A percentile compares a stretch with the other conserved stretches of the same genome.
phyloP scores from a whole-genome alignment of 1,140 invertebrate species.

The Sycophila sp. region DNA sequence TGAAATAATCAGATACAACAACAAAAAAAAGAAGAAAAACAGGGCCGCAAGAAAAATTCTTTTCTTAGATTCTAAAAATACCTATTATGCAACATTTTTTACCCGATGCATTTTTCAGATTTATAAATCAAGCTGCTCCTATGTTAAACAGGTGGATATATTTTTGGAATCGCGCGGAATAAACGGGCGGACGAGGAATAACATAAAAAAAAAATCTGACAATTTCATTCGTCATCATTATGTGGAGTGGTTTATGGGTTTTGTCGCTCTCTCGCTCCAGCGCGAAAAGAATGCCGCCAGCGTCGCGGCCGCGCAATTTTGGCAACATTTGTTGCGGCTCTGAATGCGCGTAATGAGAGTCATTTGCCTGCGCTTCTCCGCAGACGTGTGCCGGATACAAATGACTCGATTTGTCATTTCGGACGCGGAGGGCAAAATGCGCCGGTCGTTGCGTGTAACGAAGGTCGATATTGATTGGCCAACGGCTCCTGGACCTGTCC shows the following conservation, averaged over 20 bases:
- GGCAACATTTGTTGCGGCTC: slow-evolving; percentile 35
- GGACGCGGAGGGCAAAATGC: background rate
- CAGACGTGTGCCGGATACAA: slow-evolving; percentile 36
- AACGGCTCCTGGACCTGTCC: background rate
- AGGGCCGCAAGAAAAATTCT: no score
- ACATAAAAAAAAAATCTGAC: no score
- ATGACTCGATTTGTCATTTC: slow-evolving; percentile 44
- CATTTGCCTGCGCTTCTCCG: slow-evolving; percentile 17
- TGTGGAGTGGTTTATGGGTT: background rate
- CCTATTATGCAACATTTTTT: background rate
- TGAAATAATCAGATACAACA: no score
- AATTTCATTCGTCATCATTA: background rate
- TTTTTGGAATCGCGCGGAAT: background rate
- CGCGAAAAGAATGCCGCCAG: slow-evolving; percentile 1
- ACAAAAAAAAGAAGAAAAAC: background rate
- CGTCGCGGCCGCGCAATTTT: slow-evolving; percentile 13
- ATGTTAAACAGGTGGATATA: background rate
- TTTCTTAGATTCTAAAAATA: no score
- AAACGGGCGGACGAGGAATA: background rate
- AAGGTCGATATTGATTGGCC: slow-evolving; percentile 38
- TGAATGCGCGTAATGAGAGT: slow-evolving; percentile 41
- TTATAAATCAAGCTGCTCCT: background rate
- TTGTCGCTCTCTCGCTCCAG: background rate
- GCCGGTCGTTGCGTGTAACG: slow-evolving; percentile 24
- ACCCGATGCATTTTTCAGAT: background rate